Percentiles rank a stretch among this genome's conserved stretches.
Conservation (phyloP, 2,113 vertebrate species). For the Onychostruthus taczanowskii region DNA sequence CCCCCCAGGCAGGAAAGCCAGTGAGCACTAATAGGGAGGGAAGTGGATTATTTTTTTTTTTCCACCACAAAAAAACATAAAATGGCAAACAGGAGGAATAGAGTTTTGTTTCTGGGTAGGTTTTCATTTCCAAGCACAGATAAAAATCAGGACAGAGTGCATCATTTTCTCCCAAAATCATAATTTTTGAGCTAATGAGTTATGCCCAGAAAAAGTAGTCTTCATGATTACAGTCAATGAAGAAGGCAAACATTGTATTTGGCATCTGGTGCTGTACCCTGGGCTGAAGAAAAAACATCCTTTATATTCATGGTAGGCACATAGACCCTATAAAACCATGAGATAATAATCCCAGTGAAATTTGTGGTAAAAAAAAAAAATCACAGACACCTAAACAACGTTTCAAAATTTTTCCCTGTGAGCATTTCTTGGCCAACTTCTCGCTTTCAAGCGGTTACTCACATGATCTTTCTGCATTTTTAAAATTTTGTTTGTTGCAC, state of each 20-base stretch:
- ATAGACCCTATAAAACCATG: slow-evolving; percentile 30
- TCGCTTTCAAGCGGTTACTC: neutral
- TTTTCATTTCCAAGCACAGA: neutral
- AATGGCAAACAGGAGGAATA: neutral
- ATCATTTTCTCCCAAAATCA: neutral
- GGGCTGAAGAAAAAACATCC: neutral
- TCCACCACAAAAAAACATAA: neutral
- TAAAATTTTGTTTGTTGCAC: neutral
- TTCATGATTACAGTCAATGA: neutral
- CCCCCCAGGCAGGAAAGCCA: neutral
- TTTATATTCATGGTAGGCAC: neutral
- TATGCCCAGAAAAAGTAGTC: neutral
- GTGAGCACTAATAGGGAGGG: neutral
- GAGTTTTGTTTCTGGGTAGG: neutral
- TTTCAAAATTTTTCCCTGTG: neutral
- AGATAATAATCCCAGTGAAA: slow-evolving; percentile 15
- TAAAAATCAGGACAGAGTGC: neutral
- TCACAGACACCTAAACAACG: neutral
- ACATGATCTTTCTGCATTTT: neutral
- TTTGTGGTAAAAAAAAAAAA: neutral
- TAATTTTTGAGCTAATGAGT: neutral
- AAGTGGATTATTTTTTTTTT: neutral
- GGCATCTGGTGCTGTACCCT: neutral
- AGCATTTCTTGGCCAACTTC: neutral
- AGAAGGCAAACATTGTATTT: neutral